Percentiles rank a stretch among this genome's conserved stretches.
Evolutionary conservation across 2,797 vertebrate species (phyloP).

Genomic region (Atherinosoma microstoma): DNA sequence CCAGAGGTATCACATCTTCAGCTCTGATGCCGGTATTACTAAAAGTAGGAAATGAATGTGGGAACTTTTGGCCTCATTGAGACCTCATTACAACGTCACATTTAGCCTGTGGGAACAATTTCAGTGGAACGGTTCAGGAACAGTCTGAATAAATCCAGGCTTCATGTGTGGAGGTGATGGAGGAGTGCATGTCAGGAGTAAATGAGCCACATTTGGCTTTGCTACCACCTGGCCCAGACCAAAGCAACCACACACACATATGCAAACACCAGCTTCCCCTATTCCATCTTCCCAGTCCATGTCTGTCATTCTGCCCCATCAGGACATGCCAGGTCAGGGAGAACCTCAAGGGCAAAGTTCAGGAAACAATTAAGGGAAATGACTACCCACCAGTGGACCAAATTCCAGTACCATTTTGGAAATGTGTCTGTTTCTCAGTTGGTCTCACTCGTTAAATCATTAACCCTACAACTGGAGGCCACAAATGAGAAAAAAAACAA

Average conservation of each 20-base stretch:
- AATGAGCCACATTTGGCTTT: slow-evolving; percentile 65
- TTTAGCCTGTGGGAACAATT: slow-evolving; percentile 59
- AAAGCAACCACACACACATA: slow-evolving; percentile 22
- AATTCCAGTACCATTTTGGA: slow-evolving; percentile 51
- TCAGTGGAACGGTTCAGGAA: slow-evolving; percentile 27
- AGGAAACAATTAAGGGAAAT: slow-evolving; percentile 84
- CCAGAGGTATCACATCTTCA: slow-evolving; percentile 8
- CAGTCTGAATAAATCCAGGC: slow-evolving; percentile 40
- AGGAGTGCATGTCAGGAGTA: slow-evolving; percentile 60
- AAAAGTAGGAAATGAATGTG: slow-evolving; percentile 24
- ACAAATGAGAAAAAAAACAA: slow-evolving; percentile 51
- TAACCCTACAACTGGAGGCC: slow-evolving; percentile 55
- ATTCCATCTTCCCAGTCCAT: slow-evolving; percentile 58
- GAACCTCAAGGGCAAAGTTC: slow-evolving; percentile 79
- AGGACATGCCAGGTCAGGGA: slow-evolving; percentile 71
- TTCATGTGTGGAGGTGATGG: slow-evolving; percentile 51
- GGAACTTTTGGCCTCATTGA: slow-evolving; percentile 23
- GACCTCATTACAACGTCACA: slow-evolving; percentile 40
- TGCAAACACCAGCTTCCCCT: slow-evolving; percentile 22
- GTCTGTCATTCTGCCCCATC: slow-evolving; percentile 61
- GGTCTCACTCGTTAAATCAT: slow-evolving; percentile 73
- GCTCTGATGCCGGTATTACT: slow-evolving; percentile 6
- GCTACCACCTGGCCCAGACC: slow-evolving; percentile 63
- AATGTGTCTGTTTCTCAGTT: slow-evolving; percentile 66
- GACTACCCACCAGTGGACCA: slow-evolving; percentile 56